Evolutionary conservation across 2,888 invertebrate genomes (phyloP).

Genomic region (Synanthedon andrenaeformis): DNA sequence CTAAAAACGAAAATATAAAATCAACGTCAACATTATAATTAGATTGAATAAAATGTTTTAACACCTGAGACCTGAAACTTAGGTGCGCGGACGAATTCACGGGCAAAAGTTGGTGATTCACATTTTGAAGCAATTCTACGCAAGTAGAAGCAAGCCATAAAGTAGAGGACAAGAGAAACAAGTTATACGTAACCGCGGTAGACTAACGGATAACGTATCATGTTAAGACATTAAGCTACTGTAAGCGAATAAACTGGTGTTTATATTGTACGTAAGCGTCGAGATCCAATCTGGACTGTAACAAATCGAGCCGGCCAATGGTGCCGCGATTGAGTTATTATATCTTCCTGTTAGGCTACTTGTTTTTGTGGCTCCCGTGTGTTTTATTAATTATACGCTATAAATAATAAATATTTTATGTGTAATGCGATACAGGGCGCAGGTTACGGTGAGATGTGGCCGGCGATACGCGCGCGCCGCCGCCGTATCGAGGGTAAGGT

Average conservation of each 20-base stretch:
- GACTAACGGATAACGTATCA: constrained; percentile 37
- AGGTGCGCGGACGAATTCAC: no score
- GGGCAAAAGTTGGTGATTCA: no score
- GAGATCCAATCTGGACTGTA: constrained; percentile 64
- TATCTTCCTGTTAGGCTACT: constrained; percentile 67
- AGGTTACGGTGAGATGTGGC: constrained; percentile 46
- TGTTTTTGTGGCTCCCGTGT: constrained; percentile 65
- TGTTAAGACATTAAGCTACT: constrained; percentile 61
- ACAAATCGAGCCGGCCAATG: constrained; percentile 59
- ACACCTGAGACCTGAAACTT: no score
- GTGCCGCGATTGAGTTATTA: constrained; percentile 69
- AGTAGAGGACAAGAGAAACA: constrained; percentile 9
- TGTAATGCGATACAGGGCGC: constrained; percentile 58
- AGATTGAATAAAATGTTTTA: no score
- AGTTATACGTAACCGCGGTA: constrained; percentile 41
- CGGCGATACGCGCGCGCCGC: constrained; percentile 40
- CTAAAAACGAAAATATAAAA: no score
- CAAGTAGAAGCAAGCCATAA: background rate
- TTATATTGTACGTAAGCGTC: constrained; percentile 34
- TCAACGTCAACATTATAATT: no score
- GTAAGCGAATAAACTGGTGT: constrained; percentile 34
- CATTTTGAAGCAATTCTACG: no score
- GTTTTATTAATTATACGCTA: constrained; percentile 67
- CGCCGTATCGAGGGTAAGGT: constrained; percentile 36
- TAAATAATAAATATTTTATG: constrained; percentile 70